Conservation (phyloP, 2,888 invertebrate species). For the Caenorhabditis afra region DNA sequence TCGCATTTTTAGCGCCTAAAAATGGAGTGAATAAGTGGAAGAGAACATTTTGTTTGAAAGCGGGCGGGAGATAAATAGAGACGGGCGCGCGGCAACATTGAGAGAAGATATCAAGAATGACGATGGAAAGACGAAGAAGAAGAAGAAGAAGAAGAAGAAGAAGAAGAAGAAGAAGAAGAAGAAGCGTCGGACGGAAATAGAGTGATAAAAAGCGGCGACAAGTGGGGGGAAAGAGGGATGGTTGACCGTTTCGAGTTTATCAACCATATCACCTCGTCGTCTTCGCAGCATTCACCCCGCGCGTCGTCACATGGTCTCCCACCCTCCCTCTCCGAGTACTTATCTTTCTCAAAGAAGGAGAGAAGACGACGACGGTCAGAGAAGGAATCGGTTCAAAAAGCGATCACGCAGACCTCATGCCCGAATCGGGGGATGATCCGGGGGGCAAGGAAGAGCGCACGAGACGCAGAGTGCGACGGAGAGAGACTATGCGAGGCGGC, state of each 20-base stretch:
- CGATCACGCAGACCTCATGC: background rate
- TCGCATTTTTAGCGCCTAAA: conserved; percentile 3
- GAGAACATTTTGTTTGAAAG: background rate
- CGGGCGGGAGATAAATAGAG: conserved; percentile 5
- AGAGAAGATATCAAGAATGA: background rate
- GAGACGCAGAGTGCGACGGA: too few species aligned
- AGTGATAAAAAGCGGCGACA: background rate
- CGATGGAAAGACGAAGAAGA: background rate
- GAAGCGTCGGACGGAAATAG: background rate
- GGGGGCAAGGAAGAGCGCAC: too few species aligned
- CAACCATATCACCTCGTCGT: background rate
- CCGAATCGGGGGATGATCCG: too few species aligned
- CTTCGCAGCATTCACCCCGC: background rate
- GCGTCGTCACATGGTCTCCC: background rate
- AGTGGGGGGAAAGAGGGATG: background rate
- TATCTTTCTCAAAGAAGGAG: background rate
- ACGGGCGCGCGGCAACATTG: conserved; percentile 6
- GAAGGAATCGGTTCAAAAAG: background rate
- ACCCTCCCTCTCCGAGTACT: background rate
- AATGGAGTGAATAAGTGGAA: conserved; percentile 8
- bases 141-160: conserved; percentile 20
- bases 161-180: conserved; percentile 1
- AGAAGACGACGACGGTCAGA: background rate
- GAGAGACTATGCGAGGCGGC: too few species aligned
- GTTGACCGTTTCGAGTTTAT: background rate